Evolutionary conservation across 1,140 invertebrate genomes (phyloP).

Genomic region (Matsumurasca onukii): DNA sequence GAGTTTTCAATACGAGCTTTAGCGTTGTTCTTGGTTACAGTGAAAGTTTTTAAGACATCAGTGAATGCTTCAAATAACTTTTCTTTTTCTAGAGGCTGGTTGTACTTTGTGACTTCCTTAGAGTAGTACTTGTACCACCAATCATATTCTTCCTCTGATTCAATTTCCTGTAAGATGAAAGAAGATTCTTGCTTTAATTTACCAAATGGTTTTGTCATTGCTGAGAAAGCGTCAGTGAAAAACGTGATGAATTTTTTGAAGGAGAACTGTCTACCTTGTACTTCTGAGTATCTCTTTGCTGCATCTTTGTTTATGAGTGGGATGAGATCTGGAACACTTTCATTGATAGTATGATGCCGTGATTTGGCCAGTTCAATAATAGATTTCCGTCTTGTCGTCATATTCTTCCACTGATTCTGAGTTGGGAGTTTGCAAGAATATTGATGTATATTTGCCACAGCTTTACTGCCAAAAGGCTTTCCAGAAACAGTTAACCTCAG

Average conservation of each 20-base stretch:
- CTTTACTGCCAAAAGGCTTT: no score
- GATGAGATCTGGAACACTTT: background rate
- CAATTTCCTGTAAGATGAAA: background rate
- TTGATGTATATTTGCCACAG: no score
- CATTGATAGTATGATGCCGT: no score
- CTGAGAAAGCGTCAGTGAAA: background rate
- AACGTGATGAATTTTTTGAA: background rate
- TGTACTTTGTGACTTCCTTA: constrained; percentile 46
- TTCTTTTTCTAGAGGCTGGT: background rate
- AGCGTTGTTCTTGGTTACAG: constrained; percentile 49
- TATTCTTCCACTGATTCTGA: no score
- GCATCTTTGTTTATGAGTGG: background rate
- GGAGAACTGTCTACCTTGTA: background rate
- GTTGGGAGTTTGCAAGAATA: no score
- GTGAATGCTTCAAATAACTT: constrained; percentile 71
- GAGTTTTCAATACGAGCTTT: background rate
- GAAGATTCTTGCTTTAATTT: background rate
- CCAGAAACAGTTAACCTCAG: no score
- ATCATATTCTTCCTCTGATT: constrained; percentile 55
- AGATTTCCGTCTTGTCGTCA: no score
- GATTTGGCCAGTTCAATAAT: no score
- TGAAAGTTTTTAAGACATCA: constrained; percentile 74
- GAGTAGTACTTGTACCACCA: constrained; percentile 82
- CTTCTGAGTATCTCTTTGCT: background rate
- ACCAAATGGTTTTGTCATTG: background rate